Percentiles rank a stretch among this genome's conserved stretches.
phyloP scores from a whole-genome alignment of 2,113 vertebrate genomes.

The Dicerorhinus sumatrensis region DNA sequence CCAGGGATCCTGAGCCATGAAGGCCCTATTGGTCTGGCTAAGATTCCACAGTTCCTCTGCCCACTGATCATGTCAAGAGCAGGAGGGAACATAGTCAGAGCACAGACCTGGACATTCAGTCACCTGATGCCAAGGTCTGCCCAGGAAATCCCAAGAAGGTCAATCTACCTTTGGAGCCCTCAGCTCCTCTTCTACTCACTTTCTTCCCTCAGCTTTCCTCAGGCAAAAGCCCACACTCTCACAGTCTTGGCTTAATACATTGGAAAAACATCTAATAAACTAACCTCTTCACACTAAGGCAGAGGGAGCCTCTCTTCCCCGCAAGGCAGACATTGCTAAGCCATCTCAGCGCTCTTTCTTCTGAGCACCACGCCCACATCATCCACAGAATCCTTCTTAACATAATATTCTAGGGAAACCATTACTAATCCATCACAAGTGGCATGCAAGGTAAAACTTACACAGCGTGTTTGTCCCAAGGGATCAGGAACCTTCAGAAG shows the following conservation, averaged over 20 bases:
- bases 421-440: not conserved
- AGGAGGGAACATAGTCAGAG: not conserved
- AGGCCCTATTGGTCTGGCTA: not conserved
- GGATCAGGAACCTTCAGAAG: not conserved
- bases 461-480: rapidly evolving
- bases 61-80: not conserved
- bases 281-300: not conserved
- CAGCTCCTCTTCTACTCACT: not conserved
- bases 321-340: not conserved
- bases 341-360: not conserved
- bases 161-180: not conserved
- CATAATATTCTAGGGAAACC: not conserved
- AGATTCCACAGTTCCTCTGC: not conserved
- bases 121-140: not conserved
- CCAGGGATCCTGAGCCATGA: not conserved
- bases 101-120: not conserved
- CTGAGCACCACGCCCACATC: not conserved
- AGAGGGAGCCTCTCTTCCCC: not conserved
- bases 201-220: not conserved
- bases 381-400: not conserved
- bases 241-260: not conserved
- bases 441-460: not conserved
- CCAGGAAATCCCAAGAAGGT: not conserved
- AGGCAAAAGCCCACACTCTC: not conserved
- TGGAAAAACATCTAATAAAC: not conserved